Evolutionary conservation across 1,140 invertebrate species (phyloP).

Genomic region (Drosophila murphyi): DNA sequence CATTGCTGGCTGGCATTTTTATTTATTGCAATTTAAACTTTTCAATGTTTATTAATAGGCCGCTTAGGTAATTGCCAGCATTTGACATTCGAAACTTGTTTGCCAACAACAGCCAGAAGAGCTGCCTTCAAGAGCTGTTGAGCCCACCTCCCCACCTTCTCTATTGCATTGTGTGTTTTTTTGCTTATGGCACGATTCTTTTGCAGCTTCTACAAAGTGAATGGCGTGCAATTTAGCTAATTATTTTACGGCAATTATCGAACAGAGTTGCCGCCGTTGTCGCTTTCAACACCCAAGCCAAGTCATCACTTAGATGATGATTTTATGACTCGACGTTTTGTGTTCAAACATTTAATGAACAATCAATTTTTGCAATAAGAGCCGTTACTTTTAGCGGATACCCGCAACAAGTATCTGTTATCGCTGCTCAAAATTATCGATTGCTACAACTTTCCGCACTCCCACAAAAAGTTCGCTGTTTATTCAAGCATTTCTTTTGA

Average conservation of each 20-base stretch:
- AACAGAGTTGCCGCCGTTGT: slow-evolving; percentile 51
- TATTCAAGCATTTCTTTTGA: slow-evolving; percentile 21
- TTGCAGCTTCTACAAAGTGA: slow-evolving; percentile 33
- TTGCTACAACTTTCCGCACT: slow-evolving; percentile 21
- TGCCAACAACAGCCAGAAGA: slow-evolving; percentile 21
- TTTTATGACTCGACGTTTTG: slow-evolving; percentile 29
- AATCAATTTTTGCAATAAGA: slow-evolving; percentile 21
- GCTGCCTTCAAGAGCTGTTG: background rate
- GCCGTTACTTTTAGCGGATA: slow-evolving; percentile 30
- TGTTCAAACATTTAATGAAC: slow-evolving; percentile 16
- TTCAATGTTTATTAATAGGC: slow-evolving; percentile 61
- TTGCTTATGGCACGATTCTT: slow-evolving; percentile 57
- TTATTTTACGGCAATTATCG: slow-evolving; percentile 70
- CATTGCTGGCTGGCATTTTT: slow-evolving; percentile 25
- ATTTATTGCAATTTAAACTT: slow-evolving; percentile 50
- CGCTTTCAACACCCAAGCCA: slow-evolving; percentile 58
- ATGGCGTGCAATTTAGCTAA: slow-evolving; percentile 58
- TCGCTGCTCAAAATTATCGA: slow-evolving; percentile 26
- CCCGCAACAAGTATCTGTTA: slow-evolving; percentile 10
- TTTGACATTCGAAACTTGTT: slow-evolving; percentile 61
- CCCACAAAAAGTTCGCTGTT: background rate
- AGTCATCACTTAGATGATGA: slow-evolving; percentile 37
- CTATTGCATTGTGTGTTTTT: background rate
- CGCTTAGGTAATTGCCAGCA: slow-evolving; percentile 56
- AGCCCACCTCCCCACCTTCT: background rate